phyloP scores from a whole-genome alignment of 2,888 invertebrate genomes.

The Dexiosoma caninum region DNA sequence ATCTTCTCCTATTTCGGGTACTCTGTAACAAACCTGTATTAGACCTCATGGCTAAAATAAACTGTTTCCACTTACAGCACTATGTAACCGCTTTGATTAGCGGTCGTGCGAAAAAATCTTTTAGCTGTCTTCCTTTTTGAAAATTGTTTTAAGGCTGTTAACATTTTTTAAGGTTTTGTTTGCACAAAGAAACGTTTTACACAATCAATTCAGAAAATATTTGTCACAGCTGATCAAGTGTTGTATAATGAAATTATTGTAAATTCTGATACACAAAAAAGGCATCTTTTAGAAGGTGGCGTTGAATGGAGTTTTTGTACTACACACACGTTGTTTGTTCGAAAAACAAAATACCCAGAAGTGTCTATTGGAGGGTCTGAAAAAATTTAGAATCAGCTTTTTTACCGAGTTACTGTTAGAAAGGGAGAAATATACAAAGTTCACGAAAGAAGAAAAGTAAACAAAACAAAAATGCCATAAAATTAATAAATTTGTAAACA shows the following conservation, averaged over 20 bases:
- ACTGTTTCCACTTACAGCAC: conserved; percentile 70
- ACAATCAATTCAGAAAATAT: conserved; percentile 53
- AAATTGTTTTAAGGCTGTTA: conserved; percentile 68
- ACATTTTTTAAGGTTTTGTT: conserved; percentile 66
- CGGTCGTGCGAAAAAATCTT: conserved; percentile 67
- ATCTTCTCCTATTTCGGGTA: conserved; percentile 92
- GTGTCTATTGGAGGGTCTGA: too few relatives aligned
- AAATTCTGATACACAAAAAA: too few relatives aligned
- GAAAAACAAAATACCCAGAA: too few relatives aligned
- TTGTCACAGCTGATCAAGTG: conserved; percentile 37
- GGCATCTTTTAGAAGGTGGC: too few relatives aligned
- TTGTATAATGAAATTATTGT: neutral
- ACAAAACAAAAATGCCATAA: too few relatives aligned
- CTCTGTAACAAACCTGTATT: conserved; percentile 77
- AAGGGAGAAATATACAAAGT: too few relatives aligned
- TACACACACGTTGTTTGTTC: too few relatives aligned
- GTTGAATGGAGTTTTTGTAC: too few relatives aligned
- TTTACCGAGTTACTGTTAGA: too few relatives aligned
- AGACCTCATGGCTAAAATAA: conserved; percentile 4
- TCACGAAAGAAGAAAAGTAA: too few relatives aligned
- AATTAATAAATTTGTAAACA: too few relatives aligned
- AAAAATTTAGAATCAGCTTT: too few relatives aligned
- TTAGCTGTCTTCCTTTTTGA: conserved; percentile 61
- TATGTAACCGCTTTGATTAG: conserved; percentile 69
- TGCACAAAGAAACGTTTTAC: conserved; percentile 58